Base-by-base conservation (phyloP, 2,888 invertebrate species). In the Mythimna loreyi region DNA sequence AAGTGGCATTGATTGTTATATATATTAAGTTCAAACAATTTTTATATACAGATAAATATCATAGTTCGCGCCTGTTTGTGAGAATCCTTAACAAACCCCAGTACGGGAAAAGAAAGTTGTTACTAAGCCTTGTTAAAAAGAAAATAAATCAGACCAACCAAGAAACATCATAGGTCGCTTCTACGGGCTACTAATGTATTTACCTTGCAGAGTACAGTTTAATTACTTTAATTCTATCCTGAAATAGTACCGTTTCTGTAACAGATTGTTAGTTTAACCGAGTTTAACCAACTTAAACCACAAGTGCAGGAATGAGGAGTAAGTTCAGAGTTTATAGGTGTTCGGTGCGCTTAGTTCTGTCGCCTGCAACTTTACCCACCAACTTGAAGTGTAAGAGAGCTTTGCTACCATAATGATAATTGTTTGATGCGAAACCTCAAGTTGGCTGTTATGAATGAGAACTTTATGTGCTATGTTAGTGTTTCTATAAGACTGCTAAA, bases 291-390 rank as follows among this genome's bases (percentile, higher is more conserved):
- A 53, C 53, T 53, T 66, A 33, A 60, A 52, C 45, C 59, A 52
- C 47, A 19, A 53, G 60, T 53, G 53, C 52, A 65, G 36, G 36
- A 75, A 69, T 62, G 66, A 72, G 53, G 66, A 64, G 67, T 19
- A 67, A 76, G 67, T 76, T 79, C 55, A n/a, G 19, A 67, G 49
- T 62, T 52, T 71, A 61, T 59, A 64, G 61, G 59, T 68, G 62
- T 58, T 72, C 78, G 6, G 47, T 56, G 52, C 43, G 58, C 60
- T 57, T 25, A 67, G 55, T 61, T 33, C 33, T 64, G 68, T 56
- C 65, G 64, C 49, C 28, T 63, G 56, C 49, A 58, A 68, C 56
- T 81, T 63, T 47, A 45, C 63, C 43, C 45, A 52, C 52, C 30
- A 67, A 80, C 62, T 74, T 72, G 58, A 63, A 66, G 55, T 72